A percentile compares a stretch with the other conserved stretches of the same genome.
Evolutionary conservation across 2,888 invertebrate species (phyloP).

Genomic region (Scelioninae gen. 1): DNA sequence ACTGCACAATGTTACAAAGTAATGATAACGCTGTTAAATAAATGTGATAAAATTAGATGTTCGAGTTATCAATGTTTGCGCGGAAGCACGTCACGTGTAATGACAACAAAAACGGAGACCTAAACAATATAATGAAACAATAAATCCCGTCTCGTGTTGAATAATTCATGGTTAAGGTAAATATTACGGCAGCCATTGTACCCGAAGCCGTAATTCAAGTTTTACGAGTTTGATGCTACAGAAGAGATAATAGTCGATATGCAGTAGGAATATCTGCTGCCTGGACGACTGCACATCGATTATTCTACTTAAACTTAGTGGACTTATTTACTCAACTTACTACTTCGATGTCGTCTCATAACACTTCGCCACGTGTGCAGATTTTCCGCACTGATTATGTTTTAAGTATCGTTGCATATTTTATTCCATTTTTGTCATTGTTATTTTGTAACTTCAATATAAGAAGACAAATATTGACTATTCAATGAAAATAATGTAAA

Average conservation of each 20-base stretch:
- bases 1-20: background rate
- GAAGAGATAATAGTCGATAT: slow-evolving; percentile 59
- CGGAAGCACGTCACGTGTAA: slow-evolving; percentile 27
- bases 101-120: slow-evolving; percentile 52
- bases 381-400: no score
- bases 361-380: background rate
- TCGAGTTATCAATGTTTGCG: slow-evolving; percentile 33
- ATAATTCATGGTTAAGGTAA: slow-evolving; percentile 65
- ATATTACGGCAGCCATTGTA: slow-evolving; percentile 57
- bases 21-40: slow-evolving; percentile 19
- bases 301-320: slow-evolving; percentile 63
- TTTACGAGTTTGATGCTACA: slow-evolving; percentile 57
- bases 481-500: no score
- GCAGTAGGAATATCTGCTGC: slow-evolving; percentile 28
- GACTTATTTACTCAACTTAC: slow-evolving; percentile 37
- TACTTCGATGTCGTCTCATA: slow-evolving; percentile 18
- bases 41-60: slow-evolving; percentile 41
- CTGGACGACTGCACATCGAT: slow-evolving; percentile 59
- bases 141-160: slow-evolving; percentile 52
- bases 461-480: no score
- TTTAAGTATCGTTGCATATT: no score
- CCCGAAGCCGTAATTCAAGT: slow-evolving; percentile 59
- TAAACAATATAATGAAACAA: slow-evolving; percentile 66
- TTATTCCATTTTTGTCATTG: no score
- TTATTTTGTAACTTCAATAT: no score